A percentile compares a stretch with the other conserved stretches of the same genome.
Conservation (phyloP, 2,888 invertebrate species). For the Drosophila kokeensis region DNA sequence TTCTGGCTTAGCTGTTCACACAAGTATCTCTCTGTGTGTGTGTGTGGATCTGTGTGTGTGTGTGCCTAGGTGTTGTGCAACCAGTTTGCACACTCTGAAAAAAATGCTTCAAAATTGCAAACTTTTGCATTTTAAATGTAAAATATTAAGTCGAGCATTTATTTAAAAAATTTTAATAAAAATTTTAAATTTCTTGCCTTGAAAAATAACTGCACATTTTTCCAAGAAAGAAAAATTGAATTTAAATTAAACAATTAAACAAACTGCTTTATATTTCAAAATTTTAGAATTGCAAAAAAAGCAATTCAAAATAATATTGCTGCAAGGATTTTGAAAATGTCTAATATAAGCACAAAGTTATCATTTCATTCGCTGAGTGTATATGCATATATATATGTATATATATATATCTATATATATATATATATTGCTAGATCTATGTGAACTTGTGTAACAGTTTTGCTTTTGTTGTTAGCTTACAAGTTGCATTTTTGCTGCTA, state of each 20-base stretch:
- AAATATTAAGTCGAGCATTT: background rate
- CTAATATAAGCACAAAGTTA: background rate
- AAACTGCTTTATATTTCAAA: background rate
- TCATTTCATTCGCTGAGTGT: background rate
- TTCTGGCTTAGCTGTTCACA: constrained; percentile 23
- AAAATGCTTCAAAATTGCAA: background rate
- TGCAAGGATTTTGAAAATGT: background rate
- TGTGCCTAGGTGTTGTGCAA: constrained; percentile 19
- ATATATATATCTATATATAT: background rate
- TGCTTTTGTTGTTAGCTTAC: constrained; percentile 41
- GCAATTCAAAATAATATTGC: background rate
- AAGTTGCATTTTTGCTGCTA: constrained; percentile 55
- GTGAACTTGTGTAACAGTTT: constrained; percentile 25
- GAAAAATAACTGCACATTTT: background rate
- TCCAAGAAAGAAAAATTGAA: background rate
- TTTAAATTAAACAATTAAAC: background rate
- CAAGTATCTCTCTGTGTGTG: background rate
- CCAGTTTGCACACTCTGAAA: constrained; percentile 22
- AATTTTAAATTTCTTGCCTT: background rate
- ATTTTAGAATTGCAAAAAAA: background rate
- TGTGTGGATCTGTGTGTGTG: constrained; percentile 1
- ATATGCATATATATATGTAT: background rate
- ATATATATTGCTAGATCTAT: background rate
- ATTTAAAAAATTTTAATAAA: background rate
- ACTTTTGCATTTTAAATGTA: background rate